Percentiles rank a stretch among this genome's conserved stretches.
phyloP scores from a whole-genome alignment of 1,140 invertebrate species.

The Euborellia annulipes region DNA sequence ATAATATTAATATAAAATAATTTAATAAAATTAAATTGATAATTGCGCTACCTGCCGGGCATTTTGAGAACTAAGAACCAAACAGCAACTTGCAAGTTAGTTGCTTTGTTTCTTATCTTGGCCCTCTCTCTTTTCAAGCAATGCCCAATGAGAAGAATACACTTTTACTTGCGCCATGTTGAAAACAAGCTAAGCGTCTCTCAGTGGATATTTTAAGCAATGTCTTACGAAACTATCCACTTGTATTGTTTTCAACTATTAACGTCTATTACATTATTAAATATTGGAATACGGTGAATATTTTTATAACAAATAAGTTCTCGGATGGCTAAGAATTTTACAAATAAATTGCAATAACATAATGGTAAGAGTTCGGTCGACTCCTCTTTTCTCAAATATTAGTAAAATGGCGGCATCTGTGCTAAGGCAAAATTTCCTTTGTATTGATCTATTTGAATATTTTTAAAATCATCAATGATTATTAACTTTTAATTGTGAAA shows the following conservation, averaged over 20 bases:
- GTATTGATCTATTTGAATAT: slow-evolving; percentile 15
- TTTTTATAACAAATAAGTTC: slow-evolving; percentile 27
- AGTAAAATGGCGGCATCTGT: slow-evolving; percentile 31
- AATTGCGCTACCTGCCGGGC: too few relatives aligned
- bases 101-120: too few relatives aligned
- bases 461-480: too few relatives aligned
- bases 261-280: slow-evolving; percentile 36
- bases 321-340: slow-evolving; percentile 32
- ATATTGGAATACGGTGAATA: slow-evolving; percentile 24
- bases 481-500: too few relatives aligned
- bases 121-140: too few relatives aligned
- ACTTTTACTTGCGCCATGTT: slow-evolving; percentile 36
- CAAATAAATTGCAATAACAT: slow-evolving; percentile 40
- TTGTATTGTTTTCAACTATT: slow-evolving; percentile 30
- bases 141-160: not conserved
- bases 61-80: too few relatives aligned
- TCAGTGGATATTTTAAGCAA: slow-evolving; percentile 31
- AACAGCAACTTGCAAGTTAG: too few relatives aligned
- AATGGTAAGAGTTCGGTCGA: slow-evolving; percentile 32
- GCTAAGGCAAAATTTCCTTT: slow-evolving; percentile 29
- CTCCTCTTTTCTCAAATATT: too few relatives aligned
- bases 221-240: slow-evolving; percentile 31
- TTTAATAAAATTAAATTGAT: too few relatives aligned
- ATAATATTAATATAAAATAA: too few relatives aligned
- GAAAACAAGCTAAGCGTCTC: slow-evolving; percentile 33